A percentile compares a stretch with the other conserved stretches of the same genome.
These are phyloP conservation scores for Smittia sp. DNA, from an alignment of 2,888 invertebrate genomes.

Conservation along the genomic window DNA sequence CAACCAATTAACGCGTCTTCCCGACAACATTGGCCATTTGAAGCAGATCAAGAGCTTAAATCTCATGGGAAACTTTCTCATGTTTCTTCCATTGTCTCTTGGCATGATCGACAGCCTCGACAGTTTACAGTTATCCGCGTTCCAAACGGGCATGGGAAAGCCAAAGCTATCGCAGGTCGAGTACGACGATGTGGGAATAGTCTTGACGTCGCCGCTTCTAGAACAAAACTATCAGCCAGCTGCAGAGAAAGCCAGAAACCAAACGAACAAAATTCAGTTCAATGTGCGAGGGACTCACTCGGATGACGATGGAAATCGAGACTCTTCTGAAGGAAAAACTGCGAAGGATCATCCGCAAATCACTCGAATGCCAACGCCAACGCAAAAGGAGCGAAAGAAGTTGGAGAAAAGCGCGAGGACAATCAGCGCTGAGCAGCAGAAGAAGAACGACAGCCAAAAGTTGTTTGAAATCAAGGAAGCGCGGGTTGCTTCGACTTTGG, in stretches of 20 bases:
- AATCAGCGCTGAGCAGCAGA: conserved; percentile 26
- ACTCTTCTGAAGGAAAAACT: conserved; percentile 5
- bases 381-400: conserved; percentile 28
- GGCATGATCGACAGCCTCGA: conserved; percentile 77
- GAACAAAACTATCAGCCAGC: conserved; percentile 32
- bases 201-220: conserved; percentile 19
- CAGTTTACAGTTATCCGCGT: conserved; percentile 74
- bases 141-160: conserved; percentile 32
- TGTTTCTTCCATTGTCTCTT: conserved; percentile 81
- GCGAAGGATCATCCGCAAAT: conserved; percentile 24
- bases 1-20: conserved; percentile 77
- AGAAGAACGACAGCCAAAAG: conserved; percentile 11
- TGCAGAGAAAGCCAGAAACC: conserved; percentile 12
- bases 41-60: conserved; percentile 80
- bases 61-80: conserved; percentile 80
- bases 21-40: conserved; percentile 87
- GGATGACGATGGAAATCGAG: not conserved
- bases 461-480: conserved; percentile 53
- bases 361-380: conserved; percentile 30
- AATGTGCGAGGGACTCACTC: not conserved
- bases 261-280: conserved; percentile 30
- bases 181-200: conserved; percentile 17
- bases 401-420: conserved; percentile 29
- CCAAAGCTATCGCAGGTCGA: conserved; percentile 30
- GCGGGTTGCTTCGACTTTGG: conserved; percentile 49